Conservation (phyloP, 2,797 vertebrate genomes). For the Zenarchopterus dispar region DNA sequence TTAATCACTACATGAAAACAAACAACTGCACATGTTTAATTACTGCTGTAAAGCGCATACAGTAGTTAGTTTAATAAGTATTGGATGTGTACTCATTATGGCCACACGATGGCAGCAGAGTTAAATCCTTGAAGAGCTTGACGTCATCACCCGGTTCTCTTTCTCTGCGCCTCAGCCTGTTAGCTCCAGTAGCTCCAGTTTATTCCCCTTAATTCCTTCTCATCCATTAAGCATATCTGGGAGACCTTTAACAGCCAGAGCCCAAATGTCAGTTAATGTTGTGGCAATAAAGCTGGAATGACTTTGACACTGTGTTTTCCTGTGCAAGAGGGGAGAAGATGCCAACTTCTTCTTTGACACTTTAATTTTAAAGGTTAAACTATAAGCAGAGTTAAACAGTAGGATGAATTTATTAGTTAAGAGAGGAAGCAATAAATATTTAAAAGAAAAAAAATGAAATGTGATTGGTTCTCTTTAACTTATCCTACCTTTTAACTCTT, state of each 20-base stretch:
- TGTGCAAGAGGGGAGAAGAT: neutral
- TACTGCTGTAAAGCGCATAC: too few relatives aligned
- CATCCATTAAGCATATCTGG: slow-evolving; percentile 35
- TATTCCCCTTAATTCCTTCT: slow-evolving; percentile 23
- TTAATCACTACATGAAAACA: too few relatives aligned
- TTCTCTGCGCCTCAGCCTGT: neutral
- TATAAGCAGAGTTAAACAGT: slow-evolving; percentile 1
- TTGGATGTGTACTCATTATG: neutral
- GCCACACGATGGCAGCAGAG: slow-evolving; percentile 56
- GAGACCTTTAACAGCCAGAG: slow-evolving; percentile 37
- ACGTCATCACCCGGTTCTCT: too few relatives aligned
- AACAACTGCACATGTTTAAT: too few relatives aligned
- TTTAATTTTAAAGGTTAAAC: slow-evolving; percentile 34
- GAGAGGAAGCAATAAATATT: neutral
- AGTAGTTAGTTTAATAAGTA: too few relatives aligned
- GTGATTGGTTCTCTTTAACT: too few relatives aligned
- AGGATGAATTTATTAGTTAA: neutral
- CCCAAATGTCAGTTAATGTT: slow-evolving; percentile 40
- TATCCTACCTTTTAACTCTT: too few relatives aligned
- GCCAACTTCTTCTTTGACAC: slow-evolving; percentile 4
- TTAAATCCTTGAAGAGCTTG: neutral
- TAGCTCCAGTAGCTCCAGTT: neutral
- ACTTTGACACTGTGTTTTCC: slow-evolving; percentile 4
- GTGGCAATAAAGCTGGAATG: slow-evolving; percentile 32
- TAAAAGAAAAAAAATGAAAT: neutral